Evolutionary conservation across 2,797 vertebrate species (phyloP).

Genomic region (Todus mexicanus): DNA sequence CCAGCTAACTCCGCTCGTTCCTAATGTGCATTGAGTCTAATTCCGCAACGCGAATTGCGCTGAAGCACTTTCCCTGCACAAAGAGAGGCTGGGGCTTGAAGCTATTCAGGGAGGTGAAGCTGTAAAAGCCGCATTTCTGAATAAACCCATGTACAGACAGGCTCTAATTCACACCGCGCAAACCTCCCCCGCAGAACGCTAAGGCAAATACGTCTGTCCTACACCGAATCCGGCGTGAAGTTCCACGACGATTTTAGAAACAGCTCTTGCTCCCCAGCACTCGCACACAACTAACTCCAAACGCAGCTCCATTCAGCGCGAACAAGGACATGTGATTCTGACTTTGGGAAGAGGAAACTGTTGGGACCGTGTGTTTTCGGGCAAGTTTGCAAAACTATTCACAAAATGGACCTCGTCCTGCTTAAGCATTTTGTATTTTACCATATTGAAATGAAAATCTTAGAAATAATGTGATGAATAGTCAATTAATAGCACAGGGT

Average conservation of each 20-base stretch:
- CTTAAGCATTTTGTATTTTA: background rate
- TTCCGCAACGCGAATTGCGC: background rate
- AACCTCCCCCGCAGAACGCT: background rate
- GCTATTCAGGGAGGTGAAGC: background rate
- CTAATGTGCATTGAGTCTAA: background rate
- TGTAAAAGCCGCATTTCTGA: background rate
- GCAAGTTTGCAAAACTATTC: background rate
- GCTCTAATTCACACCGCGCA: conserved; percentile 1
- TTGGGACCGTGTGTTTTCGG: background rate
- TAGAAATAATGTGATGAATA: background rate
- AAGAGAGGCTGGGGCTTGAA: background rate
- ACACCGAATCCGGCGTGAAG: background rate
- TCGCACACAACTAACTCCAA: background rate
- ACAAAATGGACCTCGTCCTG: background rate
- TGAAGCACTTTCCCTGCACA: background rate
- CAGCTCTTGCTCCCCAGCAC: background rate
- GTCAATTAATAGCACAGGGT: background rate
- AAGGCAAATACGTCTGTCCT: background rate
- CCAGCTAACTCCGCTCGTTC: background rate
- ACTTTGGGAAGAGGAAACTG: background rate
- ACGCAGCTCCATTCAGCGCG: background rate
- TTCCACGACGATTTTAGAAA: background rate
- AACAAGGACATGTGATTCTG: background rate
- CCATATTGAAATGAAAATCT: background rate
- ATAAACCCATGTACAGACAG: background rate